These are phyloP conservation scores for Ricordea florida DNA, from an alignment of 92 coral and sea anemone genomes.

Conservation along the genomic window DNA sequence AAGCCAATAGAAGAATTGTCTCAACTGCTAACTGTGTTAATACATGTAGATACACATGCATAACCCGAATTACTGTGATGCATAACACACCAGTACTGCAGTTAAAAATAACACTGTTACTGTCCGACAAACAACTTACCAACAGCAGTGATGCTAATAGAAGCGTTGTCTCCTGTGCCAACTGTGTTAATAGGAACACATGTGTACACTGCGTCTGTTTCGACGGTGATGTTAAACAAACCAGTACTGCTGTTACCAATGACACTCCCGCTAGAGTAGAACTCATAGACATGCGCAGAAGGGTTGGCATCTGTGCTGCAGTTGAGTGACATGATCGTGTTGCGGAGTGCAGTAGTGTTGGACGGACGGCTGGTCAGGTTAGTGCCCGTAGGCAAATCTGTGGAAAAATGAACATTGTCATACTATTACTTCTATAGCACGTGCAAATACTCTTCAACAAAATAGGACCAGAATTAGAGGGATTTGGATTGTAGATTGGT, in stretches of 20 bases:
- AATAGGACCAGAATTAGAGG: too few species aligned
- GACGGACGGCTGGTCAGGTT: background rate
- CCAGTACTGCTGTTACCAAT: background rate
- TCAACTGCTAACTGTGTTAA: too few species aligned
- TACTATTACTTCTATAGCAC: background rate
- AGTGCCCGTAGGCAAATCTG: background rate
- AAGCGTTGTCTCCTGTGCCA: background rate
- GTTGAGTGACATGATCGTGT: background rate
- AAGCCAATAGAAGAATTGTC: too few species aligned
- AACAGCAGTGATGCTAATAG: background rate
- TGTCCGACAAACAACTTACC: background rate
- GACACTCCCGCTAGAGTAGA: background rate
- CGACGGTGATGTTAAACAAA: background rate
- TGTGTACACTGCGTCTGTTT: background rate
- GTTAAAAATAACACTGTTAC: background rate
- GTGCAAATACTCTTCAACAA: too few species aligned
- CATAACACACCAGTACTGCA: background rate
- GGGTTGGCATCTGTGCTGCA: background rate
- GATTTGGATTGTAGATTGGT: too few species aligned
- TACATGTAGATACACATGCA: too few species aligned
- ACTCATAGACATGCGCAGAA: background rate
- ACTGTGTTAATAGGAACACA: constrained; percentile 1
- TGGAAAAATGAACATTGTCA: background rate
- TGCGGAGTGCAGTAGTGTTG: background rate
- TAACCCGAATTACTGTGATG: background rate